Conservation (phyloP, 2,888 invertebrate genomes). For the Chaitophorus viminalis region DNA sequence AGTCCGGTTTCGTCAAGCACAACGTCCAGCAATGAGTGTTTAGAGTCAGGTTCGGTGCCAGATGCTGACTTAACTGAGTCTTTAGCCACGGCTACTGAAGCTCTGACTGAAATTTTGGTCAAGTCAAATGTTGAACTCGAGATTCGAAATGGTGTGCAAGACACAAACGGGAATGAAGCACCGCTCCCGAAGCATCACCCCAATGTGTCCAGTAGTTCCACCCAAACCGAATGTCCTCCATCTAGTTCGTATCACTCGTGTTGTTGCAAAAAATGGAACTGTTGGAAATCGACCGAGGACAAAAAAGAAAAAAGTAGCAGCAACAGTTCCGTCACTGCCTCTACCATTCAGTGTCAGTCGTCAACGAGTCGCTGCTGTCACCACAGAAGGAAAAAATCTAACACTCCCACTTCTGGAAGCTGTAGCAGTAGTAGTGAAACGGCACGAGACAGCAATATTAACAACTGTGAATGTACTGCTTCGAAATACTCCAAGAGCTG, state of each 20-base stretch:
- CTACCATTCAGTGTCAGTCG: conserved; percentile 15
- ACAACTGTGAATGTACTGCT: neutral
- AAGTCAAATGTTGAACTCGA: neutral
- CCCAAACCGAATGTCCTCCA: conserved; percentile 37
- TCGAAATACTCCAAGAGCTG: conserved; percentile 44
- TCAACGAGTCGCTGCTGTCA: conserved; percentile 22
- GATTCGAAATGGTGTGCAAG: neutral
- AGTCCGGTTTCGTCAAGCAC: neutral
- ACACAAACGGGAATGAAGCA: conserved; percentile 28
- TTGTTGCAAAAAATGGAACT: conserved; percentile 50
- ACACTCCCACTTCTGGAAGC: neutral
- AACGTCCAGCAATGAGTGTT: conserved; percentile 15
- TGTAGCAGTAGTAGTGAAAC: neutral
- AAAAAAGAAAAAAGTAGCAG: neutral
- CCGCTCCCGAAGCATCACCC: neutral
- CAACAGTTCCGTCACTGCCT: neutral
- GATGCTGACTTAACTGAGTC: conserved; percentile 41
- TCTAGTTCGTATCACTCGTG: conserved; percentile 29
- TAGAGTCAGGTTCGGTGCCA: conserved; percentile 22
- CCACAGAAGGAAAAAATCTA: conserved; percentile 14
- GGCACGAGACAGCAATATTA: neutral
- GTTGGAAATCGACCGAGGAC: conserved; percentile 19
- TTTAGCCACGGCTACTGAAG: conserved; percentile 49
- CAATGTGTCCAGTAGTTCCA: conserved; percentile 46
- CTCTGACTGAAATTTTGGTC: conserved; percentile 36